These are phyloP conservation scores for Muricea muricata DNA, from an alignment of 92 coral and sea anemone genomes.

Conservation along the genomic window DNA sequence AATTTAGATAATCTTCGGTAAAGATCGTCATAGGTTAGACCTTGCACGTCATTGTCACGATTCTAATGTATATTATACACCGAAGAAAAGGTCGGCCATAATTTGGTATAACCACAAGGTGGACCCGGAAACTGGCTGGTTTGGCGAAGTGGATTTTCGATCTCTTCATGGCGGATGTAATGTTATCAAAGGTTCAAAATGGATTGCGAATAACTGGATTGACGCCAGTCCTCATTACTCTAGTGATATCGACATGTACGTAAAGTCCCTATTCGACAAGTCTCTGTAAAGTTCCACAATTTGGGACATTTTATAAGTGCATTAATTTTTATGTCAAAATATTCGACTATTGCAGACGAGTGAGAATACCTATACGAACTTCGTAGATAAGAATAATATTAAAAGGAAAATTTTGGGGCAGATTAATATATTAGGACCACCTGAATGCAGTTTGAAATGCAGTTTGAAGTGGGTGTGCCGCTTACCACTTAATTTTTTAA, in stretches of 20 bases:
- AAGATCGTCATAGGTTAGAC: slow-evolving; percentile 72
- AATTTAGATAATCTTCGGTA: neutral
- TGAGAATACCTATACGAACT: too few relatives aligned
- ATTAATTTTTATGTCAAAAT: too few relatives aligned
- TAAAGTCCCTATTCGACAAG: slow-evolving; percentile 8
- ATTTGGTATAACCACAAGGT: slow-evolving; percentile 94
- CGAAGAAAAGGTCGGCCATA: slow-evolving; percentile 82
- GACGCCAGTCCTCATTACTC: slow-evolving; percentile 74
- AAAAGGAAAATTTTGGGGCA: too few relatives aligned
- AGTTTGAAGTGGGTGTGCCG: too few relatives aligned
- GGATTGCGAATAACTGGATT: slow-evolving; percentile 99
- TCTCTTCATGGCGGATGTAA: slow-evolving; percentile 96
- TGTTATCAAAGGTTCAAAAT: slow-evolving; percentile 84
- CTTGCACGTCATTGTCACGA: slow-evolving; percentile 93
- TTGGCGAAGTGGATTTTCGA: slow-evolving; percentile 79
- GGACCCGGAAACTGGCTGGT: slow-evolving; percentile 85
- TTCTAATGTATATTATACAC: slow-evolving; percentile 82
- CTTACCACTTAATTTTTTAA: too few relatives aligned
- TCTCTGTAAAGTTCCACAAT: neutral
- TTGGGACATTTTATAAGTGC: too few relatives aligned
- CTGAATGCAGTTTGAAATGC: too few relatives aligned
- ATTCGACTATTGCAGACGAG: too few relatives aligned
- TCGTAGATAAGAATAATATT: too few relatives aligned
- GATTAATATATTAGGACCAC: too few relatives aligned
- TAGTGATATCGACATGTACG: slow-evolving; percentile 67